Evolutionary conservation across 2,113 vertebrate genomes (phyloP).

Genomic region (Nothoprocta pentlandii): DNA sequence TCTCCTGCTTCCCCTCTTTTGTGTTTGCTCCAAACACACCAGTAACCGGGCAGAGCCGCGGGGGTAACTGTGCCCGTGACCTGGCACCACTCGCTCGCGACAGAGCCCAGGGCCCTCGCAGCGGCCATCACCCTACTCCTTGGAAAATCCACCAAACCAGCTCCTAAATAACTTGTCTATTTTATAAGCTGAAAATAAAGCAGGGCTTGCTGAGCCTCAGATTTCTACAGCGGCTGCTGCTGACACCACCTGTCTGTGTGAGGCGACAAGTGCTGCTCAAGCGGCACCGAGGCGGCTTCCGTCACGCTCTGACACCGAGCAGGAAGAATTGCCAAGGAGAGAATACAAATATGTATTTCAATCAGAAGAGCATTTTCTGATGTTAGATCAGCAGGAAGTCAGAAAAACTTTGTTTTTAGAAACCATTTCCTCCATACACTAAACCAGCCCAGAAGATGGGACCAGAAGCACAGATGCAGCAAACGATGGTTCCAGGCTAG

Average conservation of each 20-base stretch:
- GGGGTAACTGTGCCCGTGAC: neutral
- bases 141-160: neutral
- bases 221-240: neutral
- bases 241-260: neutral
- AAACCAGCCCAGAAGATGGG: neutral
- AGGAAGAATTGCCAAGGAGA: neutral
- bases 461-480: neutral
- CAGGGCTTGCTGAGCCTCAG: neutral
- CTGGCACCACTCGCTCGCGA: no score
- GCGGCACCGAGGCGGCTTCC: neutral
- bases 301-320: neutral
- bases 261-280: neutral
- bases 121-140: neutral
- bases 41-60: conserved; percentile 38
- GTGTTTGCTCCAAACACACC: conserved; percentile 68
- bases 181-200: neutral
- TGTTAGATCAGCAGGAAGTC: neutral
- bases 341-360: conserved; percentile 2
- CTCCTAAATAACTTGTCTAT: neutral
- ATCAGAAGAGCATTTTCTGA: neutral
- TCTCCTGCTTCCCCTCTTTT: conserved; percentile 62
- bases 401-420: neutral
- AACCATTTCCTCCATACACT: neutral
- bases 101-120: neutral
- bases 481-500: neutral